Percentiles rank a stretch among this genome's conserved stretches.
These are phyloP conservation scores for Tamandua tetradactyla DNA, from an alignment of 2,797 vertebrate genomes.

Conservation along the genomic window DNA sequence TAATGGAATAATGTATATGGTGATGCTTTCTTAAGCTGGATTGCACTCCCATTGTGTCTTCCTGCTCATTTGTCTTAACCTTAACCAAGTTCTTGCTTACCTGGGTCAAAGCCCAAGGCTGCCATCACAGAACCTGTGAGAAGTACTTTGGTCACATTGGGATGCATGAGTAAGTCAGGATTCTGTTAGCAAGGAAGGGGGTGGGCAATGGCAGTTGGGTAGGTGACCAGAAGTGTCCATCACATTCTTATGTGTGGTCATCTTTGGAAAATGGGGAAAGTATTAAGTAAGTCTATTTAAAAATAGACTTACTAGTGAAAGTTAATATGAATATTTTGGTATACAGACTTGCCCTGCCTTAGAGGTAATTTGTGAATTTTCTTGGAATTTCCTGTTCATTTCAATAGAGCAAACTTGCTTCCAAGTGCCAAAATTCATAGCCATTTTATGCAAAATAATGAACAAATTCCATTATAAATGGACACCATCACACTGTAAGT, in stretches of 20 bases:
- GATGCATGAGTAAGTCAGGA: neutral
- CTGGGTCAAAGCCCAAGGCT: neutral
- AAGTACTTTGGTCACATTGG: neutral
- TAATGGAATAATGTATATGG: neutral
- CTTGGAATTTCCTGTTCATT: conserved; percentile 31
- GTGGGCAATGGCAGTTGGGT: neutral
- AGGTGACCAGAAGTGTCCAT: neutral
- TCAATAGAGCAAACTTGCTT: neutral
- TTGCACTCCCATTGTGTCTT: neutral
- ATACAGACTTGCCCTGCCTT: neutral
- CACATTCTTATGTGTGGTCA: neutral
- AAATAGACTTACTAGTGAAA: neutral
- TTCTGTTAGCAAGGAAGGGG: neutral
- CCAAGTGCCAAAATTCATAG: neutral
- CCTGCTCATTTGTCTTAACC: neutral
- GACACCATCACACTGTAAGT: neutral
- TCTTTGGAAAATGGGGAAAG: neutral
- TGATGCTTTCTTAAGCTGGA: neutral
- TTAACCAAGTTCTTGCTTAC: conserved; percentile 8
- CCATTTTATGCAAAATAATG: neutral
- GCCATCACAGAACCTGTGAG: neutral
- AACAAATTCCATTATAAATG: neutral
- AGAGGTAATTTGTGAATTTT: conserved; percentile 1
- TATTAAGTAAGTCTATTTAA: neutral
- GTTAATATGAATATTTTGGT: conserved; percentile 15